Conservation (phyloP, 2,888 invertebrate species). For the Galerucella nymphaeae region DNA sequence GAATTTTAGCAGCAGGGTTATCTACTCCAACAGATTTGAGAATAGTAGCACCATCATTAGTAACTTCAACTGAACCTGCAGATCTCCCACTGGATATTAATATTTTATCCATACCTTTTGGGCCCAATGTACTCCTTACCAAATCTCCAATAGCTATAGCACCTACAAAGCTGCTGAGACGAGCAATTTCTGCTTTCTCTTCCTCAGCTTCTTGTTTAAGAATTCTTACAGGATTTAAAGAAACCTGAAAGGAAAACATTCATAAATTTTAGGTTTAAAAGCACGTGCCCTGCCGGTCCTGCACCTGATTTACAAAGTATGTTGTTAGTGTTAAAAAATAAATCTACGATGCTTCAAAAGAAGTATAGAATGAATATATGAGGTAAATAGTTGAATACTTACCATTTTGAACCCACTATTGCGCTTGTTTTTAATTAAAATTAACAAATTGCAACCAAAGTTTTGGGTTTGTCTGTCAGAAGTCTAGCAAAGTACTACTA, state of each 20-base stretch:
- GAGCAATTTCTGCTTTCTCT: slow-evolving; percentile 96
- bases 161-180: slow-evolving; percentile 97
- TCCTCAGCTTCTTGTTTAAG: slow-evolving; percentile 97
- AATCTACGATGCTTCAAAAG: not conserved
- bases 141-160: slow-evolving; percentile 99
- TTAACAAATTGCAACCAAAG: slow-evolving; percentile 19
- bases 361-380: not conserved
- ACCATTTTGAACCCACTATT: slow-evolving; percentile 30
- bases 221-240: slow-evolving; percentile 93
- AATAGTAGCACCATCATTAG: slow-evolving; percentile 99
- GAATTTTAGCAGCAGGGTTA: slow-evolving; percentile 98
- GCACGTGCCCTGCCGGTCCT: slow-evolving; percentile 30
- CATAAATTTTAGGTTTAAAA: slow-evolving; percentile 14
- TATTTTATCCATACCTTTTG: slow-evolving; percentile 98
- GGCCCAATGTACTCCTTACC: slow-evolving; percentile 97
- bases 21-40: slow-evolving; percentile 96
- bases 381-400: slow-evolving; percentile 21
- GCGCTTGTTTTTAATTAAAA: slow-evolving; percentile 2
- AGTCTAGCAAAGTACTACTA: slow-evolving; percentile 4
- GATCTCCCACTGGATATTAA: slow-evolving; percentile 83
- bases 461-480: slow-evolving; percentile 11
- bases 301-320: slow-evolving; percentile 18
- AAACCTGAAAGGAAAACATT: slow-evolving; percentile 69
- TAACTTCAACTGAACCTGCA: slow-evolving; percentile 90
- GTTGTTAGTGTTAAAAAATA: slow-evolving; percentile 6